These are phyloP conservation scores for Argentina silus DNA, from an alignment of 2,797 vertebrate species.

Conservation along the genomic window DNA sequence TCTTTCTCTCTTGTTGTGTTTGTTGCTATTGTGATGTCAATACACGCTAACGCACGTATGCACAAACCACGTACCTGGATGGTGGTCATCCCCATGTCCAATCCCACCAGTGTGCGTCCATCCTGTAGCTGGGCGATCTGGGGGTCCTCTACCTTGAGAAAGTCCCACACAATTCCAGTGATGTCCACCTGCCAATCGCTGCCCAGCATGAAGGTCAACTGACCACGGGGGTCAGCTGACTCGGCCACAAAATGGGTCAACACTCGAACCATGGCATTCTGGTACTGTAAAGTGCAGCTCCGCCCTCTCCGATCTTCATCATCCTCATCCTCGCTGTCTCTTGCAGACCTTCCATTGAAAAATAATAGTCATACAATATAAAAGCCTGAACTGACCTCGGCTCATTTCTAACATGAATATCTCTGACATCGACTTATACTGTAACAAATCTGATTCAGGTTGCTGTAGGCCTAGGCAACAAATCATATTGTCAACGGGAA, in stretches of 20 bases:
- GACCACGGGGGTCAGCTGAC: constrained; percentile 79
- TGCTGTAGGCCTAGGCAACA: constrained; percentile 58
- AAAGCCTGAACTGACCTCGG: not conserved
- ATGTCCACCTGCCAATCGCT: constrained; percentile 94
- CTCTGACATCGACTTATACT: constrained; percentile 44
- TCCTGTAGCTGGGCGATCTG: constrained; percentile 85
- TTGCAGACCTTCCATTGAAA: constrained; percentile 74
- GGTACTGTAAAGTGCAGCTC: constrained; percentile 91
- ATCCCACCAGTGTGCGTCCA: constrained; percentile 83
- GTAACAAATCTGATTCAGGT: constrained; percentile 68
- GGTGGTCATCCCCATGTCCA: constrained; percentile 89
- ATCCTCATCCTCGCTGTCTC: constrained; percentile 92
- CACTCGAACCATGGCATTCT: constrained; percentile 89
- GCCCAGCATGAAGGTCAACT: constrained; percentile 84
- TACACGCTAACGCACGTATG: not conserved
- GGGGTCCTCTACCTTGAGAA: constrained; percentile 89
- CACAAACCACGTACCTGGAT: constrained; percentile 83
- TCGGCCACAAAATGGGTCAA: constrained; percentile 92
- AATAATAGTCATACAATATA: not conserved
- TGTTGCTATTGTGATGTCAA: not conserved
- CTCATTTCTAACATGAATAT: not conserved
- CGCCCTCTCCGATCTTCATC: constrained; percentile 87
- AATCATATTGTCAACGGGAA: constrained; percentile 56
- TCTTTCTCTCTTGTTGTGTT: not conserved
- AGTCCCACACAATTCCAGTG: constrained; percentile 89